Evolutionary conservation across 2,888 invertebrate species (phyloP).

Genomic region (Melanotus villosus): DNA sequence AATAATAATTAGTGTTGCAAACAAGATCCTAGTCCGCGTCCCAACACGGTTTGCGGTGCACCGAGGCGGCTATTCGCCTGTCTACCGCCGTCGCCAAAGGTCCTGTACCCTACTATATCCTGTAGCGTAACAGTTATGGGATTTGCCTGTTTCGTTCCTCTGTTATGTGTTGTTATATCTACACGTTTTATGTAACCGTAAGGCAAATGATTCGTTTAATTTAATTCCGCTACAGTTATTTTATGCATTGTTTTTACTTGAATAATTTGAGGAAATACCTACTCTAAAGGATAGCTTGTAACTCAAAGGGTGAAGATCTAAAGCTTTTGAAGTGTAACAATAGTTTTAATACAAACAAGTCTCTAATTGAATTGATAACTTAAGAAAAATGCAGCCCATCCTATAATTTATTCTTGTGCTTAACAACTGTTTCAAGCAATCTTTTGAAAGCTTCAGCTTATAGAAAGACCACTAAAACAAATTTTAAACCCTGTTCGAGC

Average conservation of each 20-base stretch:
- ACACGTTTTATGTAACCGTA: conserved; percentile 21
- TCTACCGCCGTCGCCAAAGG: conserved; percentile 52
- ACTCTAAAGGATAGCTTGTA: too few relatives aligned
- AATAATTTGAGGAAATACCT: neutral
- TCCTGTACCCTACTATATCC: conserved; percentile 33
- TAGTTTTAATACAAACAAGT: too few relatives aligned
- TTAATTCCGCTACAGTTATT: conserved; percentile 19
- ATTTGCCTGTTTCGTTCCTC: conserved; percentile 33
- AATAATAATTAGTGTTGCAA: conserved; percentile 69
- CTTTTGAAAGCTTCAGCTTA: too few relatives aligned
- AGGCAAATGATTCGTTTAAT: conserved; percentile 21
- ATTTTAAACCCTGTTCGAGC: too few relatives aligned
- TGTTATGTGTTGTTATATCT: conserved; percentile 13
- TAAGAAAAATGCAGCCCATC: too few relatives aligned
- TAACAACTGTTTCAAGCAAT: too few relatives aligned
- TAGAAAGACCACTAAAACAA: too few relatives aligned
- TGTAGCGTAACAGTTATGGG: conserved; percentile 39
- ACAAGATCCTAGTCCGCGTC: conserved; percentile 65
- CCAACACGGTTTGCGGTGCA: conserved; percentile 61
- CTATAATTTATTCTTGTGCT: too few relatives aligned
- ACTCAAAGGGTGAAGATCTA: too few relatives aligned
- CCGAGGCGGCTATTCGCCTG: conserved; percentile 55
- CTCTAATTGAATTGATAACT: too few relatives aligned
- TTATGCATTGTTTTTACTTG: neutral
- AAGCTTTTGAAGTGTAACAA: too few relatives aligned